phyloP scores from a whole-genome alignment of 37 sponge, comb jelly and placozoan genomes.

The Cliona cf. orientalis region DNA sequence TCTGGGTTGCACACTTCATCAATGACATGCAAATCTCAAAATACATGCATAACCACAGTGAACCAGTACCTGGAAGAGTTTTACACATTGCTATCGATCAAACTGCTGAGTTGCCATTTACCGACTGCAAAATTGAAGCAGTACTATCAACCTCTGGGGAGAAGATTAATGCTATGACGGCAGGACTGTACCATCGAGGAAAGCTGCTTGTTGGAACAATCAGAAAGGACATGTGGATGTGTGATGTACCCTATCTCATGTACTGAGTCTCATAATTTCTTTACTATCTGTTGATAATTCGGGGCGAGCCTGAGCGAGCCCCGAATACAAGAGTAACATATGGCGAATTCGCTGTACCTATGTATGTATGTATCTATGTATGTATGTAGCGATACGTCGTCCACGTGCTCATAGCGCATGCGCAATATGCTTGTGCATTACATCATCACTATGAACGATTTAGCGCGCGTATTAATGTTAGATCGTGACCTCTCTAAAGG shows the following conservation, averaged over 20 bases:
- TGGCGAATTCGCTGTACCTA: no score
- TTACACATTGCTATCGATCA: conserved; percentile 35
- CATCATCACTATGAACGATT: no score
- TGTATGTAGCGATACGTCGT: no score
- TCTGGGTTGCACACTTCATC: conserved; percentile 11
- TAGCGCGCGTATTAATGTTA: no score
- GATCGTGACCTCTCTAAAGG: no score
- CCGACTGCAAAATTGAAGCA: conserved; percentile 15
- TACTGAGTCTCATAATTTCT: conserved; percentile 4
- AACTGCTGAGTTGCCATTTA: conserved; percentile 23
- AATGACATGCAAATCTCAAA: neutral
- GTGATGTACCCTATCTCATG: conserved; percentile 28
- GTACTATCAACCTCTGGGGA: conserved; percentile 26
- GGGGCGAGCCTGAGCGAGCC: no score
- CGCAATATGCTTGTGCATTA: no score
- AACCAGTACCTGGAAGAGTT: neutral
- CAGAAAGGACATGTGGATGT: conserved; percentile 7
- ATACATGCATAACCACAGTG: neutral
- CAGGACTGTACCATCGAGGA: conserved; percentile 1
- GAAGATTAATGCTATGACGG: conserved; percentile 5
- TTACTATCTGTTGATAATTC: no score
- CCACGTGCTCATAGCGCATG: no score
- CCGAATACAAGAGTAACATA: no score
- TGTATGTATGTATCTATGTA: no score
- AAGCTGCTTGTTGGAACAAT: conserved; percentile 34